Evolutionary conservation across 2,113 vertebrate species (phyloP).

Genomic region (Sceloporus tristichus): DNA sequence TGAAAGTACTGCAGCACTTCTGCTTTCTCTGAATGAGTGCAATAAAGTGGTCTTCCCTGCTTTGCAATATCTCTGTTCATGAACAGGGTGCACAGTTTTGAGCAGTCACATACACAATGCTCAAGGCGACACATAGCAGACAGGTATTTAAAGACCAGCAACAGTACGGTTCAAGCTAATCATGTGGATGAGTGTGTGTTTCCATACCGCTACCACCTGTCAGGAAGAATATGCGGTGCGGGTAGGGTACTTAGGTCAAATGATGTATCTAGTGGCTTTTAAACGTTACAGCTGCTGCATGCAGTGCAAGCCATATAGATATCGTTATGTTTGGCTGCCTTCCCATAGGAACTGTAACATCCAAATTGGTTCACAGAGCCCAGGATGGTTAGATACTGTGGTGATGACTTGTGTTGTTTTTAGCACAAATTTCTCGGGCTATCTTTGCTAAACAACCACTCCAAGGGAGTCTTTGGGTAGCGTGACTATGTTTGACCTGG

Average conservation of each 20-base stretch:
- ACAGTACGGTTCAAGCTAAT: background rate
- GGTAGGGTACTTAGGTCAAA: background rate
- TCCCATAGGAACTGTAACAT: background rate
- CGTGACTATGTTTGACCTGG: conserved; percentile 45
- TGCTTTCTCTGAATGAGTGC: too few species aligned
- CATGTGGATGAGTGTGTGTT: background rate
- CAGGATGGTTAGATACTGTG: background rate
- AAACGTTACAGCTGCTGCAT: background rate
- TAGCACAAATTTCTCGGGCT: conserved; percentile 11
- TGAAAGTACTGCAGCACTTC: too few species aligned
- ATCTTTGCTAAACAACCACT: conserved; percentile 9
- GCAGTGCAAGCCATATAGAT: background rate
- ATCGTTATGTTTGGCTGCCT: background rate
- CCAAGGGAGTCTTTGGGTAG: conserved; percentile 40
- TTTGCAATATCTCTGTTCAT: too few species aligned
- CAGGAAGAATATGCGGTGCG: background rate
- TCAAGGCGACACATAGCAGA: background rate
- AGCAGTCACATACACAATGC: too few species aligned
- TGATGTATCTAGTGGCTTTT: background rate
- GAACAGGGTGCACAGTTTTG: too few species aligned
- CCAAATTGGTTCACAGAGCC: background rate
- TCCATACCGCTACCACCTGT: background rate
- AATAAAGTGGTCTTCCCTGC: too few species aligned
- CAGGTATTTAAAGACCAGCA: background rate
- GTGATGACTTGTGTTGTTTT: background rate